A percentile compares a stretch with the other conserved stretches of the same genome.
Evolutionary conservation across 2,888 invertebrate genomes (phyloP).

Genomic region (Strigamia transsilvanica): DNA sequence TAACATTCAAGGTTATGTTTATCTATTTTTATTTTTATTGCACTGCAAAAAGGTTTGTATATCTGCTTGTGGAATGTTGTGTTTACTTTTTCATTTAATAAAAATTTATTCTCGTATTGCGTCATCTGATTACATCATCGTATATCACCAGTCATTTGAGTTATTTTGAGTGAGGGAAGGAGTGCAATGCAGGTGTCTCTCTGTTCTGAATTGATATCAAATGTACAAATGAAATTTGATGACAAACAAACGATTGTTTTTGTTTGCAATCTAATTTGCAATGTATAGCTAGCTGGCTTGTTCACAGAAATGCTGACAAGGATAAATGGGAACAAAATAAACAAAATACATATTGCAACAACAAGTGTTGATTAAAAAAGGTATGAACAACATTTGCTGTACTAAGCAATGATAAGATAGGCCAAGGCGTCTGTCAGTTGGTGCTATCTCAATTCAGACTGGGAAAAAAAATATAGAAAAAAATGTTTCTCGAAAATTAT

Average conservation of each 20-base stretch:
- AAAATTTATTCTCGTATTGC: not conserved
- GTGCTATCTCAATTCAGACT: not conserved
- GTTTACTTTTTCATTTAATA: not conserved
- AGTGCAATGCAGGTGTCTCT: too few relatives aligned
- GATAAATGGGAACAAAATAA: not conserved
- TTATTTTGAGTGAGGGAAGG: not conserved
- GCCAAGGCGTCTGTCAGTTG: not conserved
- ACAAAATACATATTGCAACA: conserved; percentile 2
- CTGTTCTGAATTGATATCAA: not conserved
- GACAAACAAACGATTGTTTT: not conserved
- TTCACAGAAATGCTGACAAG: not conserved
- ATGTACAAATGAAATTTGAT: not conserved
- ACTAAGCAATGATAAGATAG: conserved; percentile 5
- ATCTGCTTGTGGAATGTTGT: not conserved
- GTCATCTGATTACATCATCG: conserved; percentile 25
- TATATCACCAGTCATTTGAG: conserved; percentile 1
- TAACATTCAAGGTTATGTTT: too few relatives aligned
- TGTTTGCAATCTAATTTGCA: not conserved
- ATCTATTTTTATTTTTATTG: too few relatives aligned
- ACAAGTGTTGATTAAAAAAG: conserved; percentile 14
- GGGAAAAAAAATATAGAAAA: not conserved
- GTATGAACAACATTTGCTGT: conserved; percentile 18
- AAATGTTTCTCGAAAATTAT: not conserved
- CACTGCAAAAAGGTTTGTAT: not conserved
- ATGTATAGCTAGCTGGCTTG: not conserved